Evolutionary conservation across 2,113 vertebrate genomes (phyloP).

Genomic region (Reinhardtius hippoglossoides): DNA sequence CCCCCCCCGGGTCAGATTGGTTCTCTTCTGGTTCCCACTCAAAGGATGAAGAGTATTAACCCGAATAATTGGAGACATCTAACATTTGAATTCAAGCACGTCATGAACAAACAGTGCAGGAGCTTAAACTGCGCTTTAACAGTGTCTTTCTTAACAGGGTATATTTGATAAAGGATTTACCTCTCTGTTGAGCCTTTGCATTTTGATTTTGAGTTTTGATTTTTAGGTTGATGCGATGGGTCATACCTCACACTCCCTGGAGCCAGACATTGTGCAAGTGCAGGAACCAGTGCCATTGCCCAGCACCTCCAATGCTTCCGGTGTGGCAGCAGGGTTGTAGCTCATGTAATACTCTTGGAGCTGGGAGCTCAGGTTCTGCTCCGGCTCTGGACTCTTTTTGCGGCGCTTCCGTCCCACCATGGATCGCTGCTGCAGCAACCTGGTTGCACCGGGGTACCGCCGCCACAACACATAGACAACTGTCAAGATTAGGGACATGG

Average conservation of each 20-base stretch:
- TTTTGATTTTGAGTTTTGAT: conserved; percentile 81
- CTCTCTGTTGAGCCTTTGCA: conserved; percentile 91
- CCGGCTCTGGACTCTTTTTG: conserved; percentile 96
- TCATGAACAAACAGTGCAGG: conserved; percentile 57
- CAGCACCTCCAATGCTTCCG: conserved; percentile 96
- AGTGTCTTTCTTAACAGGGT: conserved; percentile 49
- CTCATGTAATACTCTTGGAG: conserved; percentile 99
- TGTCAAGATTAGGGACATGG: conserved; percentile 92
- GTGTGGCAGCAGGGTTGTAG: conserved; percentile 97
- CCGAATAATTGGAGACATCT: conserved; percentile 73
- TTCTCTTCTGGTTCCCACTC: conserved; percentile 35
- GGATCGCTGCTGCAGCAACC: conserved; percentile 92
- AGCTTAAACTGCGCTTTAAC: conserved; percentile 59
- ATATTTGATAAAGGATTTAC: conserved; percentile 88
- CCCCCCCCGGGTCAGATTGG: not conserved
- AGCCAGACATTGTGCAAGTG: conserved; percentile 98
- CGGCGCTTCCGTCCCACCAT: conserved; percentile 91
- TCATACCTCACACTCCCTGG: conserved; percentile 99
- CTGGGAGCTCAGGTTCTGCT: conserved; percentile 97
- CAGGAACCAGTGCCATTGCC: conserved; percentile 97
- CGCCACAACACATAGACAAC: conserved; percentile 97
- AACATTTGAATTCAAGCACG: conserved; percentile 40
- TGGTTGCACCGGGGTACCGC: conserved; percentile 93
- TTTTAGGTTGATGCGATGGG: conserved; percentile 88
- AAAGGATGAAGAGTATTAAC: conserved; percentile 21